Conservation (phyloP, 2,888 invertebrate species). For the Masnerella sp. region DNA sequence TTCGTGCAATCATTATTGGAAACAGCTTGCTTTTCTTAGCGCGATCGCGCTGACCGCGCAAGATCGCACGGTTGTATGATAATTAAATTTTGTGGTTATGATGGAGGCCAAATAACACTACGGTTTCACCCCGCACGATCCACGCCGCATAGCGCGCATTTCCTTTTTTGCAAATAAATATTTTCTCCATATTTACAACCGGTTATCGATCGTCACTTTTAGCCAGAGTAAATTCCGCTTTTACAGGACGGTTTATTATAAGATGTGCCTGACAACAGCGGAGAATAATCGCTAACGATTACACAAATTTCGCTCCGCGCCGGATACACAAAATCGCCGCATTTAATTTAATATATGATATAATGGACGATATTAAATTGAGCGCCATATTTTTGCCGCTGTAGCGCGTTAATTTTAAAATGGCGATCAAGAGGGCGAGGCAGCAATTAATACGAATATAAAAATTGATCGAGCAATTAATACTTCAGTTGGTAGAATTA, state of each 20-base stretch:
- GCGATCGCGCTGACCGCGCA: conserved; percentile 13
- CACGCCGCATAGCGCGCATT: background rate
- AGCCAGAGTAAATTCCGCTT: conserved; percentile 19
- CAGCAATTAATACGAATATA: conserved; percentile 6
- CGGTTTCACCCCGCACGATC: background rate
- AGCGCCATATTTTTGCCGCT: conserved; percentile 7
- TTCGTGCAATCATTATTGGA: conserved; percentile 38
- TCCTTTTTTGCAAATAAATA: conserved; percentile 1
- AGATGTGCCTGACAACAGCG: conserved; percentile 24
- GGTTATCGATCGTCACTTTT: conserved; percentile 29
- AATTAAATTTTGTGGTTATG: conserved; percentile 49
- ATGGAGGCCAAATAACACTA: conserved; percentile 15
- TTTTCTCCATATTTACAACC: conserved; percentile 10
- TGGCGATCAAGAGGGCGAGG: conserved; percentile 5
- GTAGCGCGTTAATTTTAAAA: conserved; percentile 9
- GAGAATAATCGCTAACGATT: conserved; percentile 35
- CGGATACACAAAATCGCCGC: conserved; percentile 15
- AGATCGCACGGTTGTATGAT: conserved; percentile 14
- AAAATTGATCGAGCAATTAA: conserved; percentile 20
- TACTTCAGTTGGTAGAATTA: too few relatives aligned
- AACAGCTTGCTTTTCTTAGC: conserved; percentile 28
- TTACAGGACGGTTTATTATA: conserved; percentile 6
- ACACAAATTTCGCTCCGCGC: conserved; percentile 23
- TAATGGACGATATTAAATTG: conserved; percentile 10
- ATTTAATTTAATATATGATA: conserved; percentile 24